Percentiles rank a stretch among this genome's conserved stretches.
Conservation (phyloP, 2,797 vertebrate species). For the Avahi laniger region DNA sequence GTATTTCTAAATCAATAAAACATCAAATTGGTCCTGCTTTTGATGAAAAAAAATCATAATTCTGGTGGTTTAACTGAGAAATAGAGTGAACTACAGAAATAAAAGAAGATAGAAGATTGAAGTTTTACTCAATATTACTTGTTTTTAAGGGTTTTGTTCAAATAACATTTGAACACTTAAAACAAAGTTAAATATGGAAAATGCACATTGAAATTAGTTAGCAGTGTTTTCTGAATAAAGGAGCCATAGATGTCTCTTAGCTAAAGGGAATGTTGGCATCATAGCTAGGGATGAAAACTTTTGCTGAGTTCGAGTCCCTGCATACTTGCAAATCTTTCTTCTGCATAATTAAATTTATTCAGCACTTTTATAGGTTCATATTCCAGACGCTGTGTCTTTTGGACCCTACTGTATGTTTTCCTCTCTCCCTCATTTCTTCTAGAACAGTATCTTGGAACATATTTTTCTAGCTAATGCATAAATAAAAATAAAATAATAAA, state of each 20-base stretch:
- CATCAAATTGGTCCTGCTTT: slow-evolving; percentile 31
- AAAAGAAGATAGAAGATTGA: not conserved
- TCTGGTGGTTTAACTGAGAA: not conserved
- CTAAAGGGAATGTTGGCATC: not conserved
- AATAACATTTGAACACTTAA: not conserved
- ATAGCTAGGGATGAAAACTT: not conserved
- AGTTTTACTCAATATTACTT: not conserved
- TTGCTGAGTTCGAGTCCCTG: not conserved
- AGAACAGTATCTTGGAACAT: not conserved
- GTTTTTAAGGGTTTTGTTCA: not conserved
- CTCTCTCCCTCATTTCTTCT: not conserved
- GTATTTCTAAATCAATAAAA: slow-evolving; percentile 68
- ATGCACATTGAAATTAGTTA: not conserved
- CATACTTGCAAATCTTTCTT: not conserved
- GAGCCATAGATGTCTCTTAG: not conserved
- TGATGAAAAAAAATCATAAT: not conserved
- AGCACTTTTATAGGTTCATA: not conserved
- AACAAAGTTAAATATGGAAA: not conserved
- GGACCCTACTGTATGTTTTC: not conserved
- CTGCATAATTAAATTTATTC: not conserved
- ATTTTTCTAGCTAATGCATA: not conserved
- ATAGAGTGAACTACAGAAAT: slow-evolving; percentile 1
- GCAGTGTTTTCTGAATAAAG: not conserved
- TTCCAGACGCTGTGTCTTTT: not conserved
- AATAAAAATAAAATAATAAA: not conserved